These are phyloP conservation scores for Sisor rabdophorus DNA, from an alignment of 2,113 vertebrate genomes.

Conservation along the genomic window DNA sequence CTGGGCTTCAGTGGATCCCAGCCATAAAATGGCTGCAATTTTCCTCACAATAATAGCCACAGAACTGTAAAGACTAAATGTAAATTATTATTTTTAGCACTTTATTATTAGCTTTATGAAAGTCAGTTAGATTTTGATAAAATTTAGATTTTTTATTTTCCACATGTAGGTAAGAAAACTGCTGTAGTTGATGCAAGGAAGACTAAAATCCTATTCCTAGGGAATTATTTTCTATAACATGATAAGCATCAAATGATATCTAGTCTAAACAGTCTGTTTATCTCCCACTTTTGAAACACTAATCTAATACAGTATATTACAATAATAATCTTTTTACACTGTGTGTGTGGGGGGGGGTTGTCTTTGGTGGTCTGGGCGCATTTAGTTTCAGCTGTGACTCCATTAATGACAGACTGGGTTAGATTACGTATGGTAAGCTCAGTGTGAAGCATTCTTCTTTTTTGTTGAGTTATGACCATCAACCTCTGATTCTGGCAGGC, in stretches of 20 bases:
- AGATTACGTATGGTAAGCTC: slow-evolving; percentile 28
- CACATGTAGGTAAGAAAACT: too few relatives aligned
- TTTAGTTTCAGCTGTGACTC: slow-evolving; percentile 6
- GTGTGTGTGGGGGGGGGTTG: not conserved
- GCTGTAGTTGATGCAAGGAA: not conserved
- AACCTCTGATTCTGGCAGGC: slow-evolving; percentile 30
- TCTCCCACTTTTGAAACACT: not conserved
- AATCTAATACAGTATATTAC: not conserved
- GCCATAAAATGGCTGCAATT: not conserved
- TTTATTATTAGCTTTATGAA: not conserved
- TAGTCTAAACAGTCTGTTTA: too few relatives aligned
- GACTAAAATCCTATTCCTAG: too few relatives aligned
- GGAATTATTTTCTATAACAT: not conserved
- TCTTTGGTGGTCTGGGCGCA: not conserved
- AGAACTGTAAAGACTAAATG: not conserved
- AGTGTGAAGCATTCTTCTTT: slow-evolving; percentile 14
- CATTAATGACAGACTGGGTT: slow-evolving; percentile 33
- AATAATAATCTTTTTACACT: not conserved
- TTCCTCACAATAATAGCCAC: not conserved
- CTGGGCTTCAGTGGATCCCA: not conserved
- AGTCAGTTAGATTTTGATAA: not conserved
- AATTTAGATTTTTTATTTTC: too few relatives aligned
- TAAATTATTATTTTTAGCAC: not conserved
- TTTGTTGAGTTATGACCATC: slow-evolving; percentile 33
- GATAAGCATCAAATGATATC: not conserved